These are phyloP conservation scores for Cairina moschata DNA, from an alignment of 2,113 vertebrate genomes.

Conservation along the genomic window DNA sequence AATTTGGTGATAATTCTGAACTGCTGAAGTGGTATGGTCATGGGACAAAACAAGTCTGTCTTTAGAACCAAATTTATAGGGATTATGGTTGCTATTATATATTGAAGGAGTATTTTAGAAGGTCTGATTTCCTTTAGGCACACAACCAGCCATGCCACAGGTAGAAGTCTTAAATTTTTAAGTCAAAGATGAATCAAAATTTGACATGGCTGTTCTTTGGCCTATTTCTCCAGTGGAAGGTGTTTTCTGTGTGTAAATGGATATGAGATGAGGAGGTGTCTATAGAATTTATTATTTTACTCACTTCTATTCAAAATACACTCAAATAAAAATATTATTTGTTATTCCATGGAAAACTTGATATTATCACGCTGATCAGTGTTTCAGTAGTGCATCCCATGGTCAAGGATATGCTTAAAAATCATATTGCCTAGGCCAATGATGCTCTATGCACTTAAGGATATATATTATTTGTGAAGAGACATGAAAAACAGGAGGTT, in stretches of 20 bases:
- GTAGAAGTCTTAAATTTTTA: neutral
- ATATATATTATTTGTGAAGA: neutral
- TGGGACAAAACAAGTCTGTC: neutral
- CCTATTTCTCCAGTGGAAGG: rapidly evolving
- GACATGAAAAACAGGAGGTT: neutral
- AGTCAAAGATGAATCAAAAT: neutral
- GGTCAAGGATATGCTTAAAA: neutral
- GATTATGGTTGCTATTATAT: neutral
- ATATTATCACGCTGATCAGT: neutral
- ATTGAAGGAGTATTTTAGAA: neutral
- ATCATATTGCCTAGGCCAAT: neutral
- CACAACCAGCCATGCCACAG: neutral
- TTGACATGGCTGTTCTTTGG: neutral
- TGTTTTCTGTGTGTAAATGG: neutral
- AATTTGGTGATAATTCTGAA: neutral
- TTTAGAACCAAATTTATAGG: neutral
- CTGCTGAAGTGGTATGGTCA: neutral
- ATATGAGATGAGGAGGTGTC: neutral
- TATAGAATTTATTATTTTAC: neutral
- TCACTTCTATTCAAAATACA: neutral
- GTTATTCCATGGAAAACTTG: neutral
- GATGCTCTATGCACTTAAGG: neutral
- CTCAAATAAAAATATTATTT: neutral
- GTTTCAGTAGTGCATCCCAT: neutral
- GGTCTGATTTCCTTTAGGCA: neutral